Percentiles rank a stretch among this genome's conserved stretches.
phyloP scores from a whole-genome alignment of 2,113 vertebrate species.

The Geococcyx californianus region DNA sequence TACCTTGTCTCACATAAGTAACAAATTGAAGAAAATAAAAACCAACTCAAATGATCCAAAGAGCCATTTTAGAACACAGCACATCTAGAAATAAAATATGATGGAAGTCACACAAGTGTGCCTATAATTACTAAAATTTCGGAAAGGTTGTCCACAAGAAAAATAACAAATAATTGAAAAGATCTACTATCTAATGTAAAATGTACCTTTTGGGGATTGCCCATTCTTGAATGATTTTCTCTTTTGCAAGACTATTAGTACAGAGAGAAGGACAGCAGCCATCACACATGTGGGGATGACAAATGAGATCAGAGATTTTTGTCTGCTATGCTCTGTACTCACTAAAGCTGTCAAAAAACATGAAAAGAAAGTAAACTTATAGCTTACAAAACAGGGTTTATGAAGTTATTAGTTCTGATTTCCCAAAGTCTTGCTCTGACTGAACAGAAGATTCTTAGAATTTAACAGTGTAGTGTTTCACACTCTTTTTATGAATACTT shows the following conservation, averaged over 20 bases:
- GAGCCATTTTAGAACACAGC: background rate
- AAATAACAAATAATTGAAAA: background rate
- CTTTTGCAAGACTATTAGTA: conserved; percentile 10
- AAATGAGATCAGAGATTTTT: background rate
- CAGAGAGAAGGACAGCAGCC: background rate
- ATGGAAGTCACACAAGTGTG: background rate
- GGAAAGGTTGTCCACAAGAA: background rate
- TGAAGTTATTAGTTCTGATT: background rate
- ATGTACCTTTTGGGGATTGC: conserved; percentile 51
- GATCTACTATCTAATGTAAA: background rate
- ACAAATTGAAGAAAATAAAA: background rate
- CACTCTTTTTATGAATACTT: background rate
- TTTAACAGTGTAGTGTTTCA: background rate
- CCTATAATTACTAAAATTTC: background rate
- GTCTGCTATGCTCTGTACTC: background rate
- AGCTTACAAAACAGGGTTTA: background rate
- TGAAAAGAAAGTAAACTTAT: background rate
- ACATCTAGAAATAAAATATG: background rate
- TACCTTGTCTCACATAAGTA: background rate
- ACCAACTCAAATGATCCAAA: background rate
- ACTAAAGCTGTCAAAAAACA: conserved; percentile 45
- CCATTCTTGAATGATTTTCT: conserved; percentile 19
- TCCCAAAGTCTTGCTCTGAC: background rate
- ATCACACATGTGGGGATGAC: background rate
- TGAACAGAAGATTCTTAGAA: background rate